Evolutionary conservation across 2,888 invertebrate species (phyloP), one percentile per base, ranked within the genome.

Genomic region (Dryobotodes eremita): DNA sequence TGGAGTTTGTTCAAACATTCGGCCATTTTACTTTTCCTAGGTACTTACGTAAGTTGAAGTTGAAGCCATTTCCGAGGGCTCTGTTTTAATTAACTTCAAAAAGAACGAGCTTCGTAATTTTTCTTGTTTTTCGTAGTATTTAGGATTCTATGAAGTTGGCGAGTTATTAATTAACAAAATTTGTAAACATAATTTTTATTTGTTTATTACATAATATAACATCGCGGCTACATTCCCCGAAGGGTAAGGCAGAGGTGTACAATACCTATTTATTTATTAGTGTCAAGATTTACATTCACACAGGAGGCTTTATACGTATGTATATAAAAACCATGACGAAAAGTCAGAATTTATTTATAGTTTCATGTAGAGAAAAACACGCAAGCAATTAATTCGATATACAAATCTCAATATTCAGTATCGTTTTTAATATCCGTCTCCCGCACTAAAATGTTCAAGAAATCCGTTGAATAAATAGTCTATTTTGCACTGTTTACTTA

Each of bases 51-150:
- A 84, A 84, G 53, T 79, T 84, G 69, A 50, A 75, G 46, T 84
- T 76, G 74, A 88, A 83, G 75, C 76, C 75, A 84, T 88, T 88
- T 79, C 50, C 23, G 36, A 65, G 62, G 50, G 48, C 64, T 71
- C 42, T 31, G 70, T 71, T 84, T 82, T 85, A 85, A 89, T 87
- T 89, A 88, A 88, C 71, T 84, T 81, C 53, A 69, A 70, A 82
- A 78, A 78, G 42, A 76, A 82, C 8, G 50, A 71, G 36, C 26
- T 71, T 31, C 17, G 74, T 59, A 61, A 57, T 73, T 70, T 69
- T 70, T 62, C 57, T 78, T 79, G 48, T 70, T 80, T 71, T 77
- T 42, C 13, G 13, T 77, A 71, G 72, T 71, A 62, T 73, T 77
- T 66, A 17, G 26, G n/a, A 42, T 70, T 82, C 23, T 17, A 42